phyloP scores from a whole-genome alignment of 2,797 vertebrate species.

The Synaphobranchus kaupii region DNA sequence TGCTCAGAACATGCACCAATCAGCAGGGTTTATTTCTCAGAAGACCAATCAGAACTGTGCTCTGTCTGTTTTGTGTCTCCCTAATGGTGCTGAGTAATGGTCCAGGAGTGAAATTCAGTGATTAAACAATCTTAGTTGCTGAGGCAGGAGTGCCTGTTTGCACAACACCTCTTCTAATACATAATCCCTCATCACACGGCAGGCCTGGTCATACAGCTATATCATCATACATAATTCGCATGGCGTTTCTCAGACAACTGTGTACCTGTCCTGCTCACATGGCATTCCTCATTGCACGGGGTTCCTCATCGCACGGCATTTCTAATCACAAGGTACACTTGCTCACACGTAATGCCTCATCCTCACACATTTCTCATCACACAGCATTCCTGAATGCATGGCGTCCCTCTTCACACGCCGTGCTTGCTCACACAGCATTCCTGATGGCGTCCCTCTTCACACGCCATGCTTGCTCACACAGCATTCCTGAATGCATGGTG shows the following conservation, averaged over 20 bases:
- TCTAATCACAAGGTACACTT: neutral
- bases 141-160: neutral
- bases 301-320: neutral
- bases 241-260: neutral
- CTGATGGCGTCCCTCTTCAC: neutral
- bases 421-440: neutral
- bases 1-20: conserved; percentile 5
- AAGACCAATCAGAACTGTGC: neutral
- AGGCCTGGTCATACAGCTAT: neutral
- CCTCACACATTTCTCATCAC: no score
- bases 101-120: conserved; percentile 16
- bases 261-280: neutral
- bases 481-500: neutral
- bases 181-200: neutral
- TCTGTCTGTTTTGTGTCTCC: conserved; percentile 13
- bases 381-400: no score
- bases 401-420: no score
- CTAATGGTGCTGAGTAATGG: conserved; percentile 30
- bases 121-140: neutral
- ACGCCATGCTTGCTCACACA: neutral
- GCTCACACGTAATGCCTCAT: neutral
- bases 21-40: conserved; percentile 9
- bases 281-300: neutral
- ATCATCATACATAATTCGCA: neutral
- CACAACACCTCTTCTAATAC: neutral